A percentile compares a stretch with the other conserved stretches of the same genome.
phyloP scores from a whole-genome alignment of 2,797 vertebrate genomes.

The Megaceryle alcyon region DNA sequence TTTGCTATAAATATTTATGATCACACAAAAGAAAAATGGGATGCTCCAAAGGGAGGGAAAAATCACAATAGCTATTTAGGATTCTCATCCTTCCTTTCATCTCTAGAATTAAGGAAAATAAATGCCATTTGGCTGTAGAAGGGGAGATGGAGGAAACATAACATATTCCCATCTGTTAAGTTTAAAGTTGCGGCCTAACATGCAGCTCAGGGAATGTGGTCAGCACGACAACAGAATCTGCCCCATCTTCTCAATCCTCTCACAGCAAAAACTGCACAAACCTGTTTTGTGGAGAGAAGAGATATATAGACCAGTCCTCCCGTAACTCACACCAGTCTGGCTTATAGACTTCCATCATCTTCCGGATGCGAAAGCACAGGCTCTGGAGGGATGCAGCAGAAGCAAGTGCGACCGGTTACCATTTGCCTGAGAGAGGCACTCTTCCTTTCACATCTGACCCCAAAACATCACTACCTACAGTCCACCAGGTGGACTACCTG shows the following conservation, averaged over 20 bases:
- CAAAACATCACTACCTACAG: background rate
- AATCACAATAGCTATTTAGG: constrained; percentile 22
- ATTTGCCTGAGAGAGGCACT: background rate
- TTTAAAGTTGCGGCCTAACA: background rate
- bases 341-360: constrained; percentile 96
- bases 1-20: constrained; percentile 60
- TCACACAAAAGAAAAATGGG: constrained; percentile 30
- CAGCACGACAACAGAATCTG: background rate
- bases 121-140: background rate
- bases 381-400: constrained; percentile 80
- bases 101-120: background rate
- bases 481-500: background rate
- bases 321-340: constrained; percentile 95
- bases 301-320: constrained; percentile 95
- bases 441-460: background rate
- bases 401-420: background rate
- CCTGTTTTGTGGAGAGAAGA: constrained; percentile 98
- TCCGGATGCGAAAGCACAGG: constrained; percentile 93
- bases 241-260: background rate
- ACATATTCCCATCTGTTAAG: background rate
- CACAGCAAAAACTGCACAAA: constrained; percentile 70
- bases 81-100: background rate
- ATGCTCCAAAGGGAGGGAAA: constrained; percentile 20
- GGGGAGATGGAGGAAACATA: background rate
- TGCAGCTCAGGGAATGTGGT: background rate